Base-by-base conservation (phyloP, 2,113 vertebrate species). In the Elgaria multicarinata region DNA sequence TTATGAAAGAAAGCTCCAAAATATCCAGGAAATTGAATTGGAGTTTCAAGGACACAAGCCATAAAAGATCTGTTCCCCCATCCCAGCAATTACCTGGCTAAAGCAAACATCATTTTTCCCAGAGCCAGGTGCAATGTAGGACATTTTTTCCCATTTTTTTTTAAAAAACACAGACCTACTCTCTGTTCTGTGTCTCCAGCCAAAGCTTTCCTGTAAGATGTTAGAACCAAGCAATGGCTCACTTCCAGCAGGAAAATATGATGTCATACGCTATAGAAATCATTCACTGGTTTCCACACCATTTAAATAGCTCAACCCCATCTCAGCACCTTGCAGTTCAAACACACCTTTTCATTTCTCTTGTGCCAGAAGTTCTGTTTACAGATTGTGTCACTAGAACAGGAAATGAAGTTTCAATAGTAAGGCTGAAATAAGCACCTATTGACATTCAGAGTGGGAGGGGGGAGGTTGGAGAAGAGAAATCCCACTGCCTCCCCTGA, bases 181-280 rank as follows among this genome's bases (percentile, higher is more conserved):
- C 86, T 91, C 90, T 88, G 81, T 79, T 88, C 81, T 71, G 80
- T 79, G 12, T 85, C 74, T 72, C 55, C 18, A 36, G 33, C 80
- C 83, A 74, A 69, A 26, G 13, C 28, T n/a, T 74, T 67, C 46
- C 58, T n/a, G 12, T 55, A 24, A 46, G 55, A 78, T 67, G 6
- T 53, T 10, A 46, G 74, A 81, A 33, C 74, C 20, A 69, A 0
- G 0, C 64, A 71, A 69, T 58, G n/a, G 62, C 55, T 53, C 55
- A 55, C 87, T 83, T 86, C 74, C 81, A 39, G 86, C 84, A 87
- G 90, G 85, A 91, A 75, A 89, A 88, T 91, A 5, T 89, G 24
- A 64, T 87, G 87, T 91, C 14, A n/a, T 75, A 18, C 14, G 39
- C 67, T 90, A 33, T 50, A 8, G 53, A 87, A 89, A 71, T 78